Conservation (phyloP, 2,113 vertebrate genomes). For the Paracanthobrama guichenoti region DNA sequence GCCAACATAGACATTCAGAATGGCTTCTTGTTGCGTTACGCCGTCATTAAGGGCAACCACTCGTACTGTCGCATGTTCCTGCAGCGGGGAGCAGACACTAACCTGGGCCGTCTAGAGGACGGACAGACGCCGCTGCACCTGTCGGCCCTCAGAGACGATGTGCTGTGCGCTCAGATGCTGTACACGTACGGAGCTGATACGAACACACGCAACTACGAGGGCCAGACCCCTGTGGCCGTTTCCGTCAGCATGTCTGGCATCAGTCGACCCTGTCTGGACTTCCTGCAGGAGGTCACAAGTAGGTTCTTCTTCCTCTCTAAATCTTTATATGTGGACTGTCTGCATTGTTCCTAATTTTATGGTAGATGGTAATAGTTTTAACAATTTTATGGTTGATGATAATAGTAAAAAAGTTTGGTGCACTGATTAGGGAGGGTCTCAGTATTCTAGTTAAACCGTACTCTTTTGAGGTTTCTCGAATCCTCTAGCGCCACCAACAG, state of each 20-base stretch:
- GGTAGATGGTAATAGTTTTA: not conserved
- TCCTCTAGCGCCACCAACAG: not conserved
- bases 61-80: constrained; percentile 99
- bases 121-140: constrained; percentile 97
- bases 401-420: not conserved
- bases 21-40: constrained; percentile 94
- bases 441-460: not conserved
- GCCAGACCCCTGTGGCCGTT: constrained; percentile 94
- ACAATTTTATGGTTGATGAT: too few species aligned
- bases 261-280: constrained; percentile 96
- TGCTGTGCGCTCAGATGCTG: constrained; percentile 93
- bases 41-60: constrained; percentile 98
- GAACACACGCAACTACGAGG: constrained; percentile 96
- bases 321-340: not conserved
- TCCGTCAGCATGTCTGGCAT: constrained; percentile 91
- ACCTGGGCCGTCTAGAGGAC: constrained; percentile 93
- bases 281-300: constrained; percentile 97
- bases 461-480: not conserved
- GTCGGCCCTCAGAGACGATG: constrained; percentile 95
- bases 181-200: constrained; percentile 95
- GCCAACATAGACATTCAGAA: constrained; percentile 99
- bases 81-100: constrained; percentile 95
- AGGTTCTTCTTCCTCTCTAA: constrained; percentile 67
- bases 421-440: not conserved
- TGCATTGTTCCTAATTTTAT: not conserved